Conservation (phyloP, 2,888 invertebrate species). For the Alsophila aescularia region DNA sequence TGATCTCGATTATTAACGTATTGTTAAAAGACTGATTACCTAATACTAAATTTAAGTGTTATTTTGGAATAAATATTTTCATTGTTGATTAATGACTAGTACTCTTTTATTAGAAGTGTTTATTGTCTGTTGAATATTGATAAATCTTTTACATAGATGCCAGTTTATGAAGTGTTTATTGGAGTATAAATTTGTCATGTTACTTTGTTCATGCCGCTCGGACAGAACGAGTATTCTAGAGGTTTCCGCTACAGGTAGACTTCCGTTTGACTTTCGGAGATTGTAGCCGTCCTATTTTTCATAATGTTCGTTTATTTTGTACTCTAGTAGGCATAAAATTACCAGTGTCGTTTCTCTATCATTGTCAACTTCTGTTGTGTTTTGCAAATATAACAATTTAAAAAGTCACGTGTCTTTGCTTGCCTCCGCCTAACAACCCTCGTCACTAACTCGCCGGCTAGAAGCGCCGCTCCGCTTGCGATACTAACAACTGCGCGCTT, state of each 20-base stretch:
- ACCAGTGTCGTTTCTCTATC: conserved; percentile 62
- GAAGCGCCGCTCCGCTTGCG: conserved; percentile 15
- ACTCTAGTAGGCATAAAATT: conserved; percentile 67
- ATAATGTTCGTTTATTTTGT: conserved; percentile 51
- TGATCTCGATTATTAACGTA: conserved; percentile 40
- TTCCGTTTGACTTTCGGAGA: conserved; percentile 22
- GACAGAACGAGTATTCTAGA: conserved; percentile 78
- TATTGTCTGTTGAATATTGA: conserved; percentile 70
- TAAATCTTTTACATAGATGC: conserved; percentile 66
- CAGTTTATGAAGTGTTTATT: conserved; percentile 65
- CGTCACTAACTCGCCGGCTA: conserved; percentile 22
- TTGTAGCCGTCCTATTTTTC: conserved; percentile 32
- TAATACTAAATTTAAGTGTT: conserved; percentile 41
- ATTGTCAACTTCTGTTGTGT: conserved; percentile 66
- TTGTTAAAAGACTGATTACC: conserved; percentile 39
- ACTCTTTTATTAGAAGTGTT: conserved; percentile 59
- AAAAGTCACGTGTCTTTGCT: conserved; percentile 68
- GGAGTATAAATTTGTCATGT: conserved; percentile 60
- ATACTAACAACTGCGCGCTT: conserved; percentile 32
- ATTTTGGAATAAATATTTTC: conserved; percentile 55
- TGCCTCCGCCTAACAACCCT: conserved; percentile 58
- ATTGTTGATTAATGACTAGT: conserved; percentile 55
- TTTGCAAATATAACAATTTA: conserved; percentile 65
- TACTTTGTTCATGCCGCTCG: conserved; percentile 74
- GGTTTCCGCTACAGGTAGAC: conserved; percentile 78